These are phyloP conservation scores for rat (Rattus norvegicus) DNA, from an alignment of 2,113 vertebrate genomes.

Conservation along the genomic window GRCr8 NC_086020.1:224528001-224528500, in stretches of 20 bases:
- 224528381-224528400: neutral
- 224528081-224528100: neutral
- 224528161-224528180: neutral
- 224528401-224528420: constrained; percentile 5
- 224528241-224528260: constrained; percentile 6
- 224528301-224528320: neutral
- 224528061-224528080: constrained; percentile 12
- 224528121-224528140: neutral
- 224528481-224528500: neutral
- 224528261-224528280: constrained; percentile 6
- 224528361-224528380: neutral
- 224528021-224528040: neutral
- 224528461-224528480: too few relatives aligned
- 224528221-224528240: neutral
- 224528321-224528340: neutral
- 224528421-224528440: constrained; percentile 34
- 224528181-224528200: neutral
- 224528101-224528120: neutral
- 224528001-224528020: constrained; percentile 15
- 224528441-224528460: neutral
- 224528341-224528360: constrained; percentile 33
- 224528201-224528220: neutral
- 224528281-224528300: constrained; percentile 30
- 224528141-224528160: neutral
- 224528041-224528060: neutral